These are phyloP conservation scores for Conger conger DNA, from an alignment of 2,113 vertebrate species.

Conservation along the genomic window DNA sequence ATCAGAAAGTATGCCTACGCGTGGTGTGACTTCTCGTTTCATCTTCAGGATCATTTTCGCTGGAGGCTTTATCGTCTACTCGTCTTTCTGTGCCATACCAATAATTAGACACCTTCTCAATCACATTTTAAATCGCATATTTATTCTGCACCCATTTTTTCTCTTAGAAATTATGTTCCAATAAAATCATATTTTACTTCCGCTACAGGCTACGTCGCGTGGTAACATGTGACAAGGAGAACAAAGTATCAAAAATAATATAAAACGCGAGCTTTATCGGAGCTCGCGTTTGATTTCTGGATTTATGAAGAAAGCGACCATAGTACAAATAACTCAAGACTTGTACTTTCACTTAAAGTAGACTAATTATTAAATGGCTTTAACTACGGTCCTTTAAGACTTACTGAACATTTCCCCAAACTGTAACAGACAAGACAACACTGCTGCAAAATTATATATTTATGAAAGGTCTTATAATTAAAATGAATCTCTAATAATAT, in stretches of 20 bases:
- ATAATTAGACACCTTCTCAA: neutral
- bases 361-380: neutral
- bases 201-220: no score
- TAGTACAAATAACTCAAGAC: no score
- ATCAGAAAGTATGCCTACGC: constrained; percentile 16
- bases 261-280: no score
- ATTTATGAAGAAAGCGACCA: no score
- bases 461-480: no score
- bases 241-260: neutral
- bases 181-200: neutral
- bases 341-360: no score
- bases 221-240: neutral
- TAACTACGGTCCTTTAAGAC: neutral
- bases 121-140: neutral
- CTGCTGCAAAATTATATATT: neutral
- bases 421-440: neutral
- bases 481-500: no score
- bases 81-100: neutral
- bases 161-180: neutral
- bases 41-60: neutral
- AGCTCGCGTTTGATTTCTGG: no score
- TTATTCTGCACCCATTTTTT: neutral
- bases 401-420: neutral
- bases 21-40: no score
- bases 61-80: neutral